phyloP scores from a whole-genome alignment of 2,113 vertebrate species.

The Peromyscus californicus region DNA sequence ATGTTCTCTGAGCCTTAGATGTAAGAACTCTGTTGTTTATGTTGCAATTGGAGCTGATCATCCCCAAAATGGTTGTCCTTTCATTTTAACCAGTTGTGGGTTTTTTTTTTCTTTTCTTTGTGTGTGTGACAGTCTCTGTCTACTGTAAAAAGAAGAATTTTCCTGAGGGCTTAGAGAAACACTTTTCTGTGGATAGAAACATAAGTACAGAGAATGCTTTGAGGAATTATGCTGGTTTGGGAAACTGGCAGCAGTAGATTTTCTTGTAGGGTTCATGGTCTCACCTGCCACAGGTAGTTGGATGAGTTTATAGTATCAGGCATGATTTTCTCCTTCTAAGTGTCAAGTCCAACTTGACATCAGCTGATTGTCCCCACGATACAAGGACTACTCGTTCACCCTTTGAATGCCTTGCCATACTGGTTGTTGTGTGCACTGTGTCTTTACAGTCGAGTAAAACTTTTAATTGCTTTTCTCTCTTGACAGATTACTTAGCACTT shows the following conservation, averaged over 20 bases:
- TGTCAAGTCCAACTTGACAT: background rate
- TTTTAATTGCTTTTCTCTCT: background rate
- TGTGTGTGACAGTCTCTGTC: background rate
- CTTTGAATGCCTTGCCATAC: too few relatives aligned
- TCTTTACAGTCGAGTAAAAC: background rate
- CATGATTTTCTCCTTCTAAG: background rate
- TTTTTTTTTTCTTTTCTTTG: background rate
- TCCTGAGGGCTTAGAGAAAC: background rate
- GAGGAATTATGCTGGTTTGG: background rate
- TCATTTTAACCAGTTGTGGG: background rate
- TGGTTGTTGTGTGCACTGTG: background rate
- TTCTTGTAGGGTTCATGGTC: background rate
- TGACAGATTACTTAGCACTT: background rate
- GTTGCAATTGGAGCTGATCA: background rate
- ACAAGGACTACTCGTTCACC: background rate
- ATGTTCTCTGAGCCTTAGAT: background rate
- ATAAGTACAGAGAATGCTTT: too few relatives aligned
- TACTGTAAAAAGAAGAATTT: background rate
- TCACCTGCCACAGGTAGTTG: background rate
- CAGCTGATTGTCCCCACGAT: background rate
- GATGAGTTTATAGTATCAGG: background rate
- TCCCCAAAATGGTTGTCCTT: rapidly evolving
- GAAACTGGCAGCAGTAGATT: background rate
- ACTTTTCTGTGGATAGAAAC: background rate
- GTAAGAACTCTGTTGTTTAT: too few relatives aligned